Evolutionary conservation across 2,797 vertebrate species (phyloP), one percentile per base, ranked within the genome.

Genomic region (Chrysocyon brachyurus): DNA sequence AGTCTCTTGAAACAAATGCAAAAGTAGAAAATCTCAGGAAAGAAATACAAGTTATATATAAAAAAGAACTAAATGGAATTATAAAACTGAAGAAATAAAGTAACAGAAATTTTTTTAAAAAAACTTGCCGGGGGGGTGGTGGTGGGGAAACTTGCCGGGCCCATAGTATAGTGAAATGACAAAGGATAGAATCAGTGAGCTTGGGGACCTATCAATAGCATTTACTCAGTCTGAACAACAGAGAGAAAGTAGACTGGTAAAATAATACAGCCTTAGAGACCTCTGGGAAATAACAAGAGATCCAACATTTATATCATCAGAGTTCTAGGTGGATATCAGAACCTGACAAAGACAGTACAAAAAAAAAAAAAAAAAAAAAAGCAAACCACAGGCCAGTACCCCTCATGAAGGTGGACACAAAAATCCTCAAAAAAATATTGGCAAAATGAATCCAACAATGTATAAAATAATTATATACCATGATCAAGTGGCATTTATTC

Each of bases 1-100:
- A 57, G 21, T 73, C 70, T 91, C 57, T 87, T 91, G 33, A 90
- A 97, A 89, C 64, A 95, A 96, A 88, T 54, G 72, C 82, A 79
- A 64, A 87, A 87, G 59, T 31, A 63, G 54, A 73, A 94, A 95
- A 79, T 87, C 68, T 90, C 49, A 88, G 40, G 82, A 86, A 87
- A 90, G 49, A 92, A 95, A 91, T 63, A 56, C 17, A 92, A 92
- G 19, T 89, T 94, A 36, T 90, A 31, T 90, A n/a, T 90, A 33
- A 61, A 91, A 95, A 90, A 79, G 10, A 57, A 73, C 22, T 33
- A 83, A 83, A 75, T 12, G 19, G 54, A 75, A 84, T 63, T 73
- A 63, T n/a, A 72, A 63, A 94, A 72, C 77, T 91, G 15, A 90
- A 95, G 72, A 81, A 12, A 57, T 68, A 66, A 49, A 83, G 14